phyloP scores from a whole-genome alignment of 2,113 vertebrate species.

The Hydrochoerus hydrochaeris region DNA sequence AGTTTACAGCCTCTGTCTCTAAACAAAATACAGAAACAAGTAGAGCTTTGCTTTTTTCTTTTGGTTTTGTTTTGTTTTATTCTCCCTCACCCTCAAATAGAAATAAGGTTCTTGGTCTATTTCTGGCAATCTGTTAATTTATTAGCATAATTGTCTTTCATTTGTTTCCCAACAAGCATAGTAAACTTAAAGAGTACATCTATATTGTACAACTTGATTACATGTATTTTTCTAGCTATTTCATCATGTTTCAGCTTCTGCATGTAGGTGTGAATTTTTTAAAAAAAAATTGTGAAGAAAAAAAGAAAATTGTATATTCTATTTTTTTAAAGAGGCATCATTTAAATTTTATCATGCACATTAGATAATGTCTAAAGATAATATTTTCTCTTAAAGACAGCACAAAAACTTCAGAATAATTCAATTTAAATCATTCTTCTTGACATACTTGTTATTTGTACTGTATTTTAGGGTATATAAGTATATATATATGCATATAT shows the following conservation, averaged over 20 bases:
- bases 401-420: background rate
- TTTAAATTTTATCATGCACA: background rate
- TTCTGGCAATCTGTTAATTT: conserved; percentile 88
- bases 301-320: background rate
- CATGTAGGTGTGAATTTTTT: conserved; percentile 85
- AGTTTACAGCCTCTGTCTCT: conserved; percentile 88
- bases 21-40: conserved; percentile 55
- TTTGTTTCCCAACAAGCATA: conserved; percentile 87
- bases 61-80: conserved; percentile 69
- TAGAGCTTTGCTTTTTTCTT: conserved; percentile 87
- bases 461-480: background rate
- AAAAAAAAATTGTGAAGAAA: background rate
- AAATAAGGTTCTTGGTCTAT: conserved; percentile 87
- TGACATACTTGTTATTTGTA: background rate
- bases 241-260: conserved; percentile 89
- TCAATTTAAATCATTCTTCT: background rate
- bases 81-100: conserved; percentile 73
- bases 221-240: conserved; percentile 82
- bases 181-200: conserved; percentile 84
- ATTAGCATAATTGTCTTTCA: conserved; percentile 85
- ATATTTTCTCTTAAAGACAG: background rate
- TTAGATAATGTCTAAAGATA: conserved; percentile 16
- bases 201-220: conserved; percentile 79
- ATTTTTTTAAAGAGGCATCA: background rate
- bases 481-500: background rate